These are phyloP conservation scores for Nymphalis io DNA, from an alignment of 1,140 invertebrate genomes.

Conservation along the genomic window DNA sequence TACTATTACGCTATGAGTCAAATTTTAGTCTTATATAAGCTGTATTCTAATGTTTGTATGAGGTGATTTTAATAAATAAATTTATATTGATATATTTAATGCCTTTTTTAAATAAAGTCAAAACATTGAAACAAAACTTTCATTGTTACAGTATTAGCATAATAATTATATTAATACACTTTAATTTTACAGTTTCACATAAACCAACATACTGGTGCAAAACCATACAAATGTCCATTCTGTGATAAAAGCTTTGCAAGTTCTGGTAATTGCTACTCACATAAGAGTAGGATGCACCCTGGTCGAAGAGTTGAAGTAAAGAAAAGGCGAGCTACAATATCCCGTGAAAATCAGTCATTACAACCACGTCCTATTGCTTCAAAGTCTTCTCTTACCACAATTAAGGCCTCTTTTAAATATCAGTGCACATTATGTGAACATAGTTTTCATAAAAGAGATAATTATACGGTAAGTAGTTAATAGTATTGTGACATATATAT, in stretches of 20 bases:
- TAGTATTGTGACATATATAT: neutral
- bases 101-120: too few relatives aligned
- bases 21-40: too few relatives aligned
- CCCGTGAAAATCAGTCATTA: slow-evolving; percentile 12
- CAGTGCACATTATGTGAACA: slow-evolving; percentile 64
- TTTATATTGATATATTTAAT: too few relatives aligned
- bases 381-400: slow-evolving; percentile 8
- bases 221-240: slow-evolving; percentile 90
- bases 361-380: slow-evolving; percentile 24
- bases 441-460: slow-evolving; percentile 65
- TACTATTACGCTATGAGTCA: too few relatives aligned
- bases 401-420: slow-evolving; percentile 58
- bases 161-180: neutral
- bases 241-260: slow-evolving; percentile 90
- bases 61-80: too few relatives aligned
- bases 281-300: slow-evolving; percentile 88
- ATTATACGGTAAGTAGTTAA: slow-evolving; percentile 61
- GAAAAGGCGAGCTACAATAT: neutral
- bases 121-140: too few relatives aligned
- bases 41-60: too few relatives aligned
- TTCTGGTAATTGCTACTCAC: slow-evolving; percentile 89
- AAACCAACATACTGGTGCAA: slow-evolving; percentile 90
- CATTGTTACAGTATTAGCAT: too few relatives aligned
- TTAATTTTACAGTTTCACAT: slow-evolving; percentile 84
- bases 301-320: slow-evolving; percentile 38